These are phyloP conservation scores for Xenotilapia longispinis DNA, from an alignment of 2,113 vertebrate species.

Conservation along the genomic window DNA sequence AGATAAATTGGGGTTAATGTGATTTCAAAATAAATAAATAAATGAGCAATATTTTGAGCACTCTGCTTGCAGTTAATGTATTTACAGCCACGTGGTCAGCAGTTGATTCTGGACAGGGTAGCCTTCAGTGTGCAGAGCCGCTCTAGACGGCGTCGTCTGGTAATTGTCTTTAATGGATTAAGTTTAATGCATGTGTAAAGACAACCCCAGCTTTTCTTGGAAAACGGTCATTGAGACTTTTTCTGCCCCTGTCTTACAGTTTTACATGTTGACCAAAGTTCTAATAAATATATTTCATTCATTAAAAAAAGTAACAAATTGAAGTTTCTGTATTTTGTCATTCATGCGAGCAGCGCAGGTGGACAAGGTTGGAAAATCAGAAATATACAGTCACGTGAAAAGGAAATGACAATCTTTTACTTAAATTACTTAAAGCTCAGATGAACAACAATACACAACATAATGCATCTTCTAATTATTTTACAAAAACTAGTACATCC, in stretches of 20 bases:
- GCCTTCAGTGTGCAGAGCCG: background rate
- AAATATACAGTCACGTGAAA: background rate
- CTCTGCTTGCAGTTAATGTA: background rate
- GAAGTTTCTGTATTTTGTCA: background rate
- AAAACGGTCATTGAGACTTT: background rate
- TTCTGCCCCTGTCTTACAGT: conserved; percentile 24
- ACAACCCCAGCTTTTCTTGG: background rate
- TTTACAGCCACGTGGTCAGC: background rate
- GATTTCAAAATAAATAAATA: background rate
- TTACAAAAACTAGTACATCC: background rate
- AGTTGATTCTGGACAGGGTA: background rate
- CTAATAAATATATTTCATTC: conserved; percentile 42
- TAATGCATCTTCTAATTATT: background rate
- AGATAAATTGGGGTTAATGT: background rate
- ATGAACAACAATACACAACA: background rate
- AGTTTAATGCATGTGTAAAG: background rate
- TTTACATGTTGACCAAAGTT: conserved; percentile 58
- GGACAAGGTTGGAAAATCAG: background rate
- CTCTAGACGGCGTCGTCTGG: background rate
- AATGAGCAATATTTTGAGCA: background rate
- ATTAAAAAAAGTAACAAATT: conserved; percentile 44
- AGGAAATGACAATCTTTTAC: background rate
- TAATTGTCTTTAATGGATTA: background rate
- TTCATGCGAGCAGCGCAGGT: background rate
- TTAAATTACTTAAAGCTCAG: background rate